These are phyloP conservation scores for Sarcophaga peregrina DNA, from an alignment of 1,140 invertebrate genomes.

Conservation along the genomic window DNA sequence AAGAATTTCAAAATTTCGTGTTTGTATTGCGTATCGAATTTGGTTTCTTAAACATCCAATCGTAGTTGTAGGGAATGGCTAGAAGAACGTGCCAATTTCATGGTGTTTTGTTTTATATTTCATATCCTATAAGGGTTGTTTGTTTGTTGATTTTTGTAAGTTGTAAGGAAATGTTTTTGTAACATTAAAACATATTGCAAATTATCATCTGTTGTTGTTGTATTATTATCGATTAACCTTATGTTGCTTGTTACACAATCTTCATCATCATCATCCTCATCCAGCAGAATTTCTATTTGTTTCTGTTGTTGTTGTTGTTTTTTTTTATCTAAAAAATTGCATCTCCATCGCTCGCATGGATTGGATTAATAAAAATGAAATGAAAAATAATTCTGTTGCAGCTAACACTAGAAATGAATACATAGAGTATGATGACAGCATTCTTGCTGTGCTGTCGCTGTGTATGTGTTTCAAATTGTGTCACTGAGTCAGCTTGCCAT, in stretches of 20 bases:
- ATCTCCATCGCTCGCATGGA: neutral
- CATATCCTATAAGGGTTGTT: neutral
- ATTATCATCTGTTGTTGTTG: slow-evolving; percentile 1
- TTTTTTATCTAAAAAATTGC: slow-evolving; percentile 9
- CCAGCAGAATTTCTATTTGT: neutral
- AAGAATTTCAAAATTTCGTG: too few species aligned
- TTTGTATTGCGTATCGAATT: too few species aligned
- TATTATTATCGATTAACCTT: neutral
- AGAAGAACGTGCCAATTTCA: neutral
- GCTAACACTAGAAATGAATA: neutral
- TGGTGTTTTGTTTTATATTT: neutral
- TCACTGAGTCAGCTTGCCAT: slow-evolving; percentile 9
- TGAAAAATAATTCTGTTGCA: neutral
- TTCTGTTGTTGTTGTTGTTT: neutral
- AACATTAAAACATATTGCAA: neutral
- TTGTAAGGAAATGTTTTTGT: neutral
- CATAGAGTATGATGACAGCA: neutral
- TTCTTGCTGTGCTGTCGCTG: neutral
- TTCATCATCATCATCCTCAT: neutral
- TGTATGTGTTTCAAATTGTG: neutral
- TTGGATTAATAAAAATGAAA: neutral
- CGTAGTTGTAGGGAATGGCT: neutral
- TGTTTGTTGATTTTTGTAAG: neutral
- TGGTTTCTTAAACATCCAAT: too few species aligned
- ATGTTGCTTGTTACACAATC: slow-evolving; percentile 15